These are phyloP conservation scores for Caenorhabditis sp. DNA, from an alignment of 2,888 invertebrate species.

Conservation along the genomic window DNA sequence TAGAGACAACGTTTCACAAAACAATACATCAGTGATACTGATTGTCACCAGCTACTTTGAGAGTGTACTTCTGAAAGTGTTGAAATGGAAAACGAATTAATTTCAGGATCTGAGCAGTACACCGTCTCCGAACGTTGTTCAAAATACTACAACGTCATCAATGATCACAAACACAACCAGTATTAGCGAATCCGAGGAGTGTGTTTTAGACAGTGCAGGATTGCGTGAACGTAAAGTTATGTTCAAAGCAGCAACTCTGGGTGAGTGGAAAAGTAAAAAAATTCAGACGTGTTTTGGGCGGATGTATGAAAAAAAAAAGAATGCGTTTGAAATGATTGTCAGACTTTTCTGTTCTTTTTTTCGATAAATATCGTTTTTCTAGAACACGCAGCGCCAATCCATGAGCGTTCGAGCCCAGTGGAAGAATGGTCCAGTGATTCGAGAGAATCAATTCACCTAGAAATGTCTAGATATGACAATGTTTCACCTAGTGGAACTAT, in stretches of 20 bases:
- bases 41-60: too few species aligned
- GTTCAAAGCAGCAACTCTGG: constrained; percentile 42
- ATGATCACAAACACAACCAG: constrained; percentile 32
- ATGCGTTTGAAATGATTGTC: not conserved
- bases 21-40: too few species aligned
- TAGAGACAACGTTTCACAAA: too few species aligned
- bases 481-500: constrained; percentile 58
- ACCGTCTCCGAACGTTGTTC: not conserved
- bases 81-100: too few species aligned
- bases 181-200: constrained; percentile 40
- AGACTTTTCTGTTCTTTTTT: not conserved
- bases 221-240: constrained; percentile 37
- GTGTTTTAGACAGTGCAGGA: constrained; percentile 17
- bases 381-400: constrained; percentile 41
- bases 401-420: constrained; percentile 50
- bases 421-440: constrained; percentile 61
- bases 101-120: not conserved
- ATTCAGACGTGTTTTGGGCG: too few species aligned
- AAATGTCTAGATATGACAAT: constrained; percentile 66
- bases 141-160: not conserved
- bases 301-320: too few species aligned
- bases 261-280: constrained; percentile 8
- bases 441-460: constrained; percentile 53
- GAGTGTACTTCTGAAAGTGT: too few species aligned
- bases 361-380: not conserved